Percentiles rank a stretch among this genome's conserved stretches.
Conservation (phyloP, 2,797 vertebrate genomes). For the Mus caroli region DNA sequence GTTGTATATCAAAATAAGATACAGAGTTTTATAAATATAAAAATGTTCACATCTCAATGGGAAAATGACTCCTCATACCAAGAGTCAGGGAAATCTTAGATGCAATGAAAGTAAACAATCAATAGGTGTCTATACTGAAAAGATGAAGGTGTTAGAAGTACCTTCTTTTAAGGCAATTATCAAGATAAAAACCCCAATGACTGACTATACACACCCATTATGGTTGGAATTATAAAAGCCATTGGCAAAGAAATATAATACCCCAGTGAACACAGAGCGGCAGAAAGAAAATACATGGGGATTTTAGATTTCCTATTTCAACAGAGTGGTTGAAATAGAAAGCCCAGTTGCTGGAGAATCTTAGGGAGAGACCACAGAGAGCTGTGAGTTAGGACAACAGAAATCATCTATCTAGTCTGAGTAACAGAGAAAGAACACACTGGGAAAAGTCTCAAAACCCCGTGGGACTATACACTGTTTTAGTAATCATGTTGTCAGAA, state of each 20-base stretch:
- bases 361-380: background rate
- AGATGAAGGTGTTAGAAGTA: background rate
- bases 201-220: background rate
- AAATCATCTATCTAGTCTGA: background rate
- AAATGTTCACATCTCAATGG: background rate
- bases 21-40: background rate
- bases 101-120: background rate
- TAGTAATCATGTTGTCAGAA: background rate
- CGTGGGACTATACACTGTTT: background rate
- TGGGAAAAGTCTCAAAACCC: background rate
- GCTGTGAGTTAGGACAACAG: background rate
- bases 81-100: constrained; percentile 37
- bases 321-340: background rate
- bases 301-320: background rate
- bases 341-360: background rate
- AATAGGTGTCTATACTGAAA: background rate
- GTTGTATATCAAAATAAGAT: background rate
- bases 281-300: background rate
- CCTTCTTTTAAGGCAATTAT: constrained; percentile 18
- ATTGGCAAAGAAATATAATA: background rate
- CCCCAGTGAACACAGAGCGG: background rate
- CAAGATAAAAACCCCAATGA: background rate
- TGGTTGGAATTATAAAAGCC: background rate
- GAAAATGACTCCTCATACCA: background rate
- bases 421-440: background rate